These are phyloP conservation scores for Geotrypetes seraphini DNA, from an alignment of 2,797 vertebrate genomes.

Conservation along the genomic window DNA sequence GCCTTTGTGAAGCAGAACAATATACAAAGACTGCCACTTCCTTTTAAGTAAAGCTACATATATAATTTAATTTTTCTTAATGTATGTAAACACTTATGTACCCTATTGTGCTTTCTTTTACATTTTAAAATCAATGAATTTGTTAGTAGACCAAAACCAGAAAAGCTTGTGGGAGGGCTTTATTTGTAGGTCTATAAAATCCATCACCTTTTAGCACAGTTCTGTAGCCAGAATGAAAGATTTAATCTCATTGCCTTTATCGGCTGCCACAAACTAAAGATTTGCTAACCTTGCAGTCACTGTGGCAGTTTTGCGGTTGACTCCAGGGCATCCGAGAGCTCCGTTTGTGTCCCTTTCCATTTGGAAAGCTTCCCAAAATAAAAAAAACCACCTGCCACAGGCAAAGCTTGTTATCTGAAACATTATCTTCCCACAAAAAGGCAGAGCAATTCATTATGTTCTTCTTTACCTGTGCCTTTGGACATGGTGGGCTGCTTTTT, in stretches of 20 bases:
- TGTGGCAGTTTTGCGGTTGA: conserved; percentile 3
- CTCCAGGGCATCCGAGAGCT: not conserved
- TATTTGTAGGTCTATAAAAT: no score
- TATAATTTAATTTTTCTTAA: no score
- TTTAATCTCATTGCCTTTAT: conserved; percentile 7
- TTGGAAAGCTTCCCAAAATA: not conserved
- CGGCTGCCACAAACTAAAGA: conserved; percentile 9
- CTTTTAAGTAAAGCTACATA: conserved; percentile 1
- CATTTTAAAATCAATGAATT: no score
- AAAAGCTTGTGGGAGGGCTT: no score
- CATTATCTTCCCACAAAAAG: not conserved
- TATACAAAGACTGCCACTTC: not conserved
- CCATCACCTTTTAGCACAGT: no score
- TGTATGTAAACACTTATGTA: no score
- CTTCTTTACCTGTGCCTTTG: not conserved
- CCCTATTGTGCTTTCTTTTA: no score
- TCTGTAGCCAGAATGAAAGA: no score
- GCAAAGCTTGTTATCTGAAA: not conserved
- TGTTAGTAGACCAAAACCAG: no score
- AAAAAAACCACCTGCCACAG: not conserved
- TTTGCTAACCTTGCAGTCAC: not conserved
- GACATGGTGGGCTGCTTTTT: not conserved
- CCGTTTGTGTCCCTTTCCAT: not conserved
- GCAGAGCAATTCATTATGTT: not conserved
- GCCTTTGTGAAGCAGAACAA: no score